Conservation (phyloP, 2,888 invertebrate genomes). For the Rugalucina vietnamica region DNA sequence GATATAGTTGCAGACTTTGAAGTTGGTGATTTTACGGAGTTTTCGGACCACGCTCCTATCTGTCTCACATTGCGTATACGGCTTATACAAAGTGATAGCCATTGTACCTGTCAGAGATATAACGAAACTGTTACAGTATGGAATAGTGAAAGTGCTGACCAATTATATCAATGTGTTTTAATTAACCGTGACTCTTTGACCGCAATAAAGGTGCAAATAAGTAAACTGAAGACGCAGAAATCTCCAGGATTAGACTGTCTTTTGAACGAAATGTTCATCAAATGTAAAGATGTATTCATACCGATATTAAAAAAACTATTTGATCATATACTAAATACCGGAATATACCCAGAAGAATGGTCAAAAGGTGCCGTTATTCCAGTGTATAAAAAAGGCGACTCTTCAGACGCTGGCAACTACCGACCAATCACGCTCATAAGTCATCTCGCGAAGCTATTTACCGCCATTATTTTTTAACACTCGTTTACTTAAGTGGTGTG, state of each 20-base stretch:
- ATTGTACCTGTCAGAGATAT: no score
- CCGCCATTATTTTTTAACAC: not conserved
- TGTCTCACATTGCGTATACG: no score
- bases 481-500: not conserved
- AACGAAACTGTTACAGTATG: no score
- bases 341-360: not conserved
- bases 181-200: no score
- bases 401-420: not conserved
- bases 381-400: not conserved
- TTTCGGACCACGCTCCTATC: no score
- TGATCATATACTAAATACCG: not conserved
- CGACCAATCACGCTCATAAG: not conserved
- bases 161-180: no score
- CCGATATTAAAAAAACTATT: not conserved
- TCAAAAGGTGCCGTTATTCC: not conserved
- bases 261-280: conserved; percentile 8
- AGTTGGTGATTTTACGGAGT: no score
- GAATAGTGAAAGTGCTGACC: no score
- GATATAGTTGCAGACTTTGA: no score
- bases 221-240: not conserved
- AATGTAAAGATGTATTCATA: not conserved
- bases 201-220: no score
- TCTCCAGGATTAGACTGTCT: not conserved
- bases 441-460: not conserved
- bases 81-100: no score